Conservation (phyloP, 2,113 vertebrate species). For the Sylvia atricapilla region DNA sequence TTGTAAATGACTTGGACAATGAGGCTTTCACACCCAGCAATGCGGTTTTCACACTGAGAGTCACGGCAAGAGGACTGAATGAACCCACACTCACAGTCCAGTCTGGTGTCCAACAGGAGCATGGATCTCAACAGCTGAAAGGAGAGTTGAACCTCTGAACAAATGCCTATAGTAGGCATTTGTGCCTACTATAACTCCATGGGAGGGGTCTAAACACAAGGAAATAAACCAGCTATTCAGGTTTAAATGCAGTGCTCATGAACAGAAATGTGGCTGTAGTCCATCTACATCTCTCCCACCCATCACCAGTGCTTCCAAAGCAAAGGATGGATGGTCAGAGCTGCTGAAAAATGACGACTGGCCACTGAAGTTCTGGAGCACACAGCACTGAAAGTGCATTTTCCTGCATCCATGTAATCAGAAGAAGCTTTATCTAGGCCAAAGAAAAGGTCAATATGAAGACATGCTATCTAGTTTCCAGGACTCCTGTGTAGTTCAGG, state of each 20-base stretch:
- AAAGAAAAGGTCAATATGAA: background rate
- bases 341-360: background rate
- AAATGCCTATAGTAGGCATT: background rate
- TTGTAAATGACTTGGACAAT: constrained; percentile 49
- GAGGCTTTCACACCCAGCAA: constrained; percentile 40
- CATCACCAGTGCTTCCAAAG: background rate
- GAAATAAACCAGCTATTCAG: background rate
- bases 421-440: background rate
- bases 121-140: background rate
- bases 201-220: background rate
- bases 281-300: background rate
- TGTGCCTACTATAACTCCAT: background rate
- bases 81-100: background rate
- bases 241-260: background rate
- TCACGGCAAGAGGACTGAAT: constrained; percentile 1
- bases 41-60: constrained; percentile 14
- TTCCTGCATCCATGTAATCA: background rate
- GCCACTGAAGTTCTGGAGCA: background rate
- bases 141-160: background rate
- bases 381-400: background rate
- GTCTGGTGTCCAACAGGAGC: background rate
- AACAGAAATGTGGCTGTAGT: background rate
- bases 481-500: background rate
- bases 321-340: background rate
- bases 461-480: background rate